Conservation (phyloP, 2,888 invertebrate genomes). For the Chrysolina americana region DNA sequence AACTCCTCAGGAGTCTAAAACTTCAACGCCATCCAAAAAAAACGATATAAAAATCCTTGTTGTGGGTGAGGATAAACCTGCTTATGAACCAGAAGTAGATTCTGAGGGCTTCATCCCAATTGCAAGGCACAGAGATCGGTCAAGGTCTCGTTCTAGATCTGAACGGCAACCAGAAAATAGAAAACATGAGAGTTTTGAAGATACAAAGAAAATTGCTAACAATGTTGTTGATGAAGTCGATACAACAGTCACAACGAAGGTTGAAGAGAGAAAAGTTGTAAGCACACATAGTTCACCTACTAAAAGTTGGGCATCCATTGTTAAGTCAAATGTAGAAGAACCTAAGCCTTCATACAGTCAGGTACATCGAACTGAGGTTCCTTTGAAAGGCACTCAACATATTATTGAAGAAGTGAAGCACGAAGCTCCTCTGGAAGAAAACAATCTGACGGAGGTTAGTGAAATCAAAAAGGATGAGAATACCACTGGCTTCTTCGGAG, state of each 20-base stretch:
- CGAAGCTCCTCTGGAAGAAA: conserved; percentile 5
- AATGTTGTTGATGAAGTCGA: not conserved
- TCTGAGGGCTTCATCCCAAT: conserved; percentile 61
- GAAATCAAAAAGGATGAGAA: conserved; percentile 22
- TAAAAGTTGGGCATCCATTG: conserved; percentile 52
- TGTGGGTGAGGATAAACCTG: conserved; percentile 44
- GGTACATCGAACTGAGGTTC: conserved; percentile 6
- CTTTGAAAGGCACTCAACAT: not conserved
- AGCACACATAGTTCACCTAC: conserved; percentile 18
- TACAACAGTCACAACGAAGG: not conserved
- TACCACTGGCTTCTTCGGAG: conserved; percentile 27
- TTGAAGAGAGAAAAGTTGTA: conserved; percentile 14
- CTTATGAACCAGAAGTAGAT: conserved; percentile 51
- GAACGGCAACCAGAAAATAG: conserved; percentile 18
- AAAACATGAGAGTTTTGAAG: conserved; percentile 21
- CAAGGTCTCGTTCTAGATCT: conserved; percentile 60
- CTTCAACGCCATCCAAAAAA: conserved; percentile 32
- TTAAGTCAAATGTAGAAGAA: conserved; percentile 35
- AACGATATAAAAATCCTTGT: conserved; percentile 49
- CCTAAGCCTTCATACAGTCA: conserved; percentile 2
- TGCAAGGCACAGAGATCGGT: conserved; percentile 48
- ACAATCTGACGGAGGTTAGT: not conserved
- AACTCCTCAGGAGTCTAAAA: conserved; percentile 29
- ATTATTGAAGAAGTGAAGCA: conserved; percentile 1
- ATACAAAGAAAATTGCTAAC: conserved; percentile 9